phyloP scores from a whole-genome alignment of 2,113 vertebrate species.

The Oxyruncus cristatus region DNA sequence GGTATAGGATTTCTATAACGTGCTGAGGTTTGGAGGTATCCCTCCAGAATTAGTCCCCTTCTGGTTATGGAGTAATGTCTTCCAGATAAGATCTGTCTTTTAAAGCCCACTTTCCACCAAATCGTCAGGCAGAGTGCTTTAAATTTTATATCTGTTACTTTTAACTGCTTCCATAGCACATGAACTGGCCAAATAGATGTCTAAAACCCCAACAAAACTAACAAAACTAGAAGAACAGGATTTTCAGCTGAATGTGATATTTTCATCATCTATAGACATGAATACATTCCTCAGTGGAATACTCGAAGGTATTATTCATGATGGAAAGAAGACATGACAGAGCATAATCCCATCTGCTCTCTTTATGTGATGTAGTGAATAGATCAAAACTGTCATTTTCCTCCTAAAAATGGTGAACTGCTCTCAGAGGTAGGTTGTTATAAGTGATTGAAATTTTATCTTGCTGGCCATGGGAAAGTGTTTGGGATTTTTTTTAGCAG shows the following conservation, averaged over 20 bases:
- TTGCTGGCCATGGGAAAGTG: neutral
- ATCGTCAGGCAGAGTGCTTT: neutral
- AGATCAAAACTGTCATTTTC: neutral
- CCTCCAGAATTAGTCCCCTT: neutral
- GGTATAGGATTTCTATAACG: neutral
- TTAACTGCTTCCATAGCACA: neutral
- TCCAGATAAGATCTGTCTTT: neutral
- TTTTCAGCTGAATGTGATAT: neutral
- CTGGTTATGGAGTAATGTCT: neutral
- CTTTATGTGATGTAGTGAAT: neutral
- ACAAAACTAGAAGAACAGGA: neutral
- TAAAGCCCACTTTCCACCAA: neutral
- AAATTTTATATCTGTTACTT: neutral
- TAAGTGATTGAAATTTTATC: neutral
- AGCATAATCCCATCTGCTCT: neutral
- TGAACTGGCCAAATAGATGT: too few species aligned
- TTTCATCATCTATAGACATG: neutral
- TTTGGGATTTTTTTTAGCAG: neutral
- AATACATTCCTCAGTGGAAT: neutral
- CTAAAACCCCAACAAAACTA: neutral
- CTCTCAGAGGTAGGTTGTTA: neutral
- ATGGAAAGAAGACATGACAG: neutral
- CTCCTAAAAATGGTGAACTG: neutral
- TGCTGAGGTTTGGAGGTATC: neutral
- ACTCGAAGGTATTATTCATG: neutral